phyloP scores from a whole-genome alignment of 2,113 vertebrate species.

The Neolamprologus tretocephalus region DNA sequence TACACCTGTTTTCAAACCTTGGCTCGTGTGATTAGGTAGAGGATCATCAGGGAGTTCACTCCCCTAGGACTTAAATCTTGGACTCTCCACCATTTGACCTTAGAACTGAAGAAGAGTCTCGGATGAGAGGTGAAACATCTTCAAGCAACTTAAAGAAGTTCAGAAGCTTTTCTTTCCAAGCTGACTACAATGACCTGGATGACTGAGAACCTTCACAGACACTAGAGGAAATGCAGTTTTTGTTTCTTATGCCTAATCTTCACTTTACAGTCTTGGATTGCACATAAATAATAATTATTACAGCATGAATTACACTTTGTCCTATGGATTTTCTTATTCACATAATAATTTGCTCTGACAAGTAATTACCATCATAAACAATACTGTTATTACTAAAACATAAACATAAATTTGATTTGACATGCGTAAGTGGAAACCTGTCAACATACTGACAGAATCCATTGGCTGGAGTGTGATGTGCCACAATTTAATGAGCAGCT shows the following conservation, averaged over 20 bases:
- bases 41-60: not conserved
- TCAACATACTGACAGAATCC: not conserved
- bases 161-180: not conserved
- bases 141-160: not conserved
- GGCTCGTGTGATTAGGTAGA: not conserved
- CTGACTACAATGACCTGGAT: not conserved
- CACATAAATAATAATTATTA: not conserved
- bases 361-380: not conserved
- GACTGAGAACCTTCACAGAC: not conserved
- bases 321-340: not conserved
- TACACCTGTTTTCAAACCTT: not conserved
- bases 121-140: not conserved
- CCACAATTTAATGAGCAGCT: not conserved
- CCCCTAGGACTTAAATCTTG: not conserved
- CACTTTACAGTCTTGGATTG: not conserved
- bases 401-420: not conserved
- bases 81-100: not conserved
- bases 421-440: not conserved
- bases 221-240: not conserved
- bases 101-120: fast-evolving
- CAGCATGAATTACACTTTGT: not conserved
- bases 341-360: not conserved
- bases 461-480: not conserved
- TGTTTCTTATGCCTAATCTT: not conserved
- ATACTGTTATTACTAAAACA: not conserved